Evolutionary conservation across 2,113 vertebrate species (phyloP), one percentile per base, ranked within the genome.

Genomic region (Acrocephalus arundinaceus): DNA sequence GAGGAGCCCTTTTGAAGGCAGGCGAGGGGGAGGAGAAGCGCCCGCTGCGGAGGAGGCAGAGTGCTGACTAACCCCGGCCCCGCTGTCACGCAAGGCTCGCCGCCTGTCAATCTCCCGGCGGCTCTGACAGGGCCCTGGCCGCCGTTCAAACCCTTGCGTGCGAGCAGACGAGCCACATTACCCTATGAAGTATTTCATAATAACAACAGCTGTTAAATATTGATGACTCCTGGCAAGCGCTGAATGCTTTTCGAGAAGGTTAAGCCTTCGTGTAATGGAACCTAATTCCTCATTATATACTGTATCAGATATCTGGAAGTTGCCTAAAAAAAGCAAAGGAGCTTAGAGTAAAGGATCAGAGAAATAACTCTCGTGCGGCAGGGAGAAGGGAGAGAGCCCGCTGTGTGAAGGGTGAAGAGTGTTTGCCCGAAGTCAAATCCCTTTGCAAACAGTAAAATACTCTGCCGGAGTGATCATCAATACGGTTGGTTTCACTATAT

Each of bases 131-230:
- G 76, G 96, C 45, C 94, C 96, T 99, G 99, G 99, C 98, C 33
- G 93, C 52, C 57, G 41, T 98, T 98, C 98, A 99, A 98, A 90
- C 97, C 98, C 98, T 99, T 99, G 99, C 99, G 99, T 99, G 99
- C 99, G 98, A 99, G 97, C 98, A 97, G 97, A 97, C 97, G 96
- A 98, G 98, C 98, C 98, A 93, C 98, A 98, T 98, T 98, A 98
- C 98, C 98, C 98, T 98, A 98, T 98, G 98, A 99, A 99, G 98
- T 98, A 98, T 98, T 98, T 99, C 99, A 98, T 98, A 99, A 99
- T 98, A 99, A 98, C 98, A 99, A 98, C 99, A 99, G 99, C 99
- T 99, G 99, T 99, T 99, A 99, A 99, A 99, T 99, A 99, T 99
- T 99, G 99, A 99, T 99, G 99, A 99, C 98, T 98, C 97, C 98